These are phyloP conservation scores for Drosophila guanche DNA, from an alignment of 1,140 invertebrate genomes.

Conservation along the genomic window DNA sequence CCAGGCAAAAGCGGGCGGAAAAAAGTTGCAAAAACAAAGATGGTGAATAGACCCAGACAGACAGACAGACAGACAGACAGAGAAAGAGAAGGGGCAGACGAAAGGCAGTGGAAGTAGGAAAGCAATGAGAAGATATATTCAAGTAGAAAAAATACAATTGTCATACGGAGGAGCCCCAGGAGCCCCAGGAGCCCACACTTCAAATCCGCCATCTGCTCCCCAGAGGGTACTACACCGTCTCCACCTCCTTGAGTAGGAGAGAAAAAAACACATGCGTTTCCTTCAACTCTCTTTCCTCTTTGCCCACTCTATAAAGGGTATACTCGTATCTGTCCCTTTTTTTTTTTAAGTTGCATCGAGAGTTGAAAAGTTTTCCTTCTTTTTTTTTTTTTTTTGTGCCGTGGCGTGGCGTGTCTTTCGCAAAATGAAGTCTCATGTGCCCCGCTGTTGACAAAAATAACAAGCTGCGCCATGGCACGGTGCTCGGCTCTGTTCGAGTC, in stretches of 20 bases:
- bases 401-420: not conserved
- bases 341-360: conserved; percentile 63
- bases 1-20: conserved; percentile 38
- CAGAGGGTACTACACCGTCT: conserved; percentile 33
- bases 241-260: conserved; percentile 18
- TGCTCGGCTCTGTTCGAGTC: conserved; percentile 36
- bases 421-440: conserved; percentile 52
- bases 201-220: conserved; percentile 62
- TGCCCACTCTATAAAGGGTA: conserved; percentile 21
- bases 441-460: conserved; percentile 72
- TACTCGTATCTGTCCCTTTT: conserved; percentile 24
- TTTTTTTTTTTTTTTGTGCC: conserved; percentile 3
- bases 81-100: conserved; percentile 10
- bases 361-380: conserved; percentile 55
- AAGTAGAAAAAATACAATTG: conserved; percentile 65
- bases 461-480: conserved; percentile 30
- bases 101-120: not conserved
- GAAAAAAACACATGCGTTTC: conserved; percentile 28
- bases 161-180: conserved; percentile 48
- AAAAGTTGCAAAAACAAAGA: conserved; percentile 43
- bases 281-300: not conserved
- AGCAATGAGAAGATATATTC: conserved; percentile 75
- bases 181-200: conserved; percentile 68
- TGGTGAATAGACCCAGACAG: too few relatives aligned
- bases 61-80: not conserved